A percentile compares a stretch with the other conserved stretches of the same genome.
Conservation (phyloP, 2,113 vertebrate genomes). For the Mirounga angustirostris region DNA sequence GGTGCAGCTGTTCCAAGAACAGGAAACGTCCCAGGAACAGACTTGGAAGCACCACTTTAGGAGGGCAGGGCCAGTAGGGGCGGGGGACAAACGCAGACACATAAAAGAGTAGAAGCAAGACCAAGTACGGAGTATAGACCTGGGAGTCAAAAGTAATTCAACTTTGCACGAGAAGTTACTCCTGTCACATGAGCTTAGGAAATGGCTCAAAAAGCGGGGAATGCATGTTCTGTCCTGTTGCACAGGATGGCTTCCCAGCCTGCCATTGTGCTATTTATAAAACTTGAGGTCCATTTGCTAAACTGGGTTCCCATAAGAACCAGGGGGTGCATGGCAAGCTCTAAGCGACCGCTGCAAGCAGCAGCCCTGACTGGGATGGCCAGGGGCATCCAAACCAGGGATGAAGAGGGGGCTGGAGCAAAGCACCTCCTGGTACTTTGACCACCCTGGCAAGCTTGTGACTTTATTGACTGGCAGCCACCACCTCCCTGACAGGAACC, state of each 20-base stretch:
- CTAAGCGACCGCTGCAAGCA: not conserved
- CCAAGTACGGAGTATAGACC: not conserved
- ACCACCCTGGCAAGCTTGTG: not conserved
- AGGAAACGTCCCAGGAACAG: slow-evolving; percentile 74
- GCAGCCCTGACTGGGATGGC: not conserved
- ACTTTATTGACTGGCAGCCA: slow-evolving; percentile 29
- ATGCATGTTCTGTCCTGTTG: slow-evolving; percentile 14
- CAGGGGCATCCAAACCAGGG: not conserved
- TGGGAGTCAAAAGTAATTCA: not conserved
- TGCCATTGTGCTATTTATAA: slow-evolving; percentile 77
- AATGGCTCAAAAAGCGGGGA: slow-evolving; percentile 46
- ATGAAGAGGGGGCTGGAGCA: not conserved
- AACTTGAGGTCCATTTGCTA: slow-evolving; percentile 45
- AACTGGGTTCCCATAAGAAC: slow-evolving; percentile 53
- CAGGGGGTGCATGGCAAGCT: not conserved
- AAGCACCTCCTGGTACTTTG: not conserved
- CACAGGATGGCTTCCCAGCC: slow-evolving; percentile 24
- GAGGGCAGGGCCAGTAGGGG: not conserved
- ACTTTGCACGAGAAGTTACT: slow-evolving; percentile 19
- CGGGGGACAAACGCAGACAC: not conserved
- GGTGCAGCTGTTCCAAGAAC: slow-evolving; percentile 81
- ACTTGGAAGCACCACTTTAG: slow-evolving; percentile 42
- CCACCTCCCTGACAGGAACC: slow-evolving; percentile 37
- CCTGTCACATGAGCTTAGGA: not conserved
- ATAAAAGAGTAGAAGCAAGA: not conserved